These are phyloP conservation scores for Sphinx pinastri DNA, from an alignment of 2,888 invertebrate genomes.

Conservation along the genomic window DNA sequence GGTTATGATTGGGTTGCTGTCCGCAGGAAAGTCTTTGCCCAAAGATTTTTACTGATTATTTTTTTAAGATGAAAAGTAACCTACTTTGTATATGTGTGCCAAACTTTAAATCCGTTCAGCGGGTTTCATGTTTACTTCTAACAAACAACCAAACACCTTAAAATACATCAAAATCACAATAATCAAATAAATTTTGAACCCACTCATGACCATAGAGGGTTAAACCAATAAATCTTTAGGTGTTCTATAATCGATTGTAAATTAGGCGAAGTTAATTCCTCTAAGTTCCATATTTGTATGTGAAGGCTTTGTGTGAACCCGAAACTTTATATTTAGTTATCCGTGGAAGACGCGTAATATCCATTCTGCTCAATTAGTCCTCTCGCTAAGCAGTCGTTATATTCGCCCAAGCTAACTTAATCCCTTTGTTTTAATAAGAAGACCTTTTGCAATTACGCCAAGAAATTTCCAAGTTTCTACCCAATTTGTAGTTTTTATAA, in stretches of 20 bases:
- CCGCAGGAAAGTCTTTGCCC: not conserved
- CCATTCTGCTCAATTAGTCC: slow-evolving; percentile 41
- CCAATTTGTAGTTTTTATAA: not conserved
- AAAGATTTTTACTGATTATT: too few relatives aligned
- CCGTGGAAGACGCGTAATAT: slow-evolving; percentile 35
- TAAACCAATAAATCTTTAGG: too few relatives aligned
- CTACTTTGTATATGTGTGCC: too few relatives aligned
- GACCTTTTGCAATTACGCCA: slow-evolving; percentile 4
- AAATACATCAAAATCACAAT: too few relatives aligned
- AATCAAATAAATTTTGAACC: too few relatives aligned
- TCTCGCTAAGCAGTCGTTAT: slow-evolving; percentile 30
- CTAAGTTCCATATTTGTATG: slow-evolving; percentile 33
- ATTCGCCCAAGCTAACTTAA: slow-evolving; percentile 30
- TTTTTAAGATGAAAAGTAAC: too few relatives aligned
- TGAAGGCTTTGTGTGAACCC: slow-evolving; percentile 27
- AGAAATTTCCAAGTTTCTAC: not conserved
- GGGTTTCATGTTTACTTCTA: too few relatives aligned
- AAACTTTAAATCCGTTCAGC: too few relatives aligned
- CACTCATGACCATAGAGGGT: too few relatives aligned
- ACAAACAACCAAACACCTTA: too few relatives aligned
- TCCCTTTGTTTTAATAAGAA: slow-evolving; percentile 29
- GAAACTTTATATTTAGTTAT: slow-evolving; percentile 43
- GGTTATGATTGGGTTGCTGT: not conserved
- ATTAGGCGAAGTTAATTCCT: slow-evolving; percentile 32
- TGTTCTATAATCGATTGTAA: not conserved